Evolutionary conservation across 2,888 invertebrate species (phyloP).

Genomic region (Lasioglossum lativentre): DNA sequence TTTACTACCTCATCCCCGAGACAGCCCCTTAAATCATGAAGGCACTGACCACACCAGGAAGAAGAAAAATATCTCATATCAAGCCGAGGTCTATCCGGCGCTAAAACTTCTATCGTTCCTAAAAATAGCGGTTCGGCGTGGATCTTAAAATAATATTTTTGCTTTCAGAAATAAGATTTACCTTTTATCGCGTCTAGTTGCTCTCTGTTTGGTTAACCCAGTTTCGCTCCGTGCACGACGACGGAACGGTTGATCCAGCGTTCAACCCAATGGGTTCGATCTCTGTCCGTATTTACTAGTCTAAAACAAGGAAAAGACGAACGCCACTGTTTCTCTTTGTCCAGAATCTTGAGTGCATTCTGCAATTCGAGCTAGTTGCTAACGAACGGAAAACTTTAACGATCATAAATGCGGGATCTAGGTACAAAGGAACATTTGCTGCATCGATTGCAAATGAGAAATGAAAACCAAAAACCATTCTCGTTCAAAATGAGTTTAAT

Average conservation of each 20-base stretch:
- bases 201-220: constrained; percentile 56
- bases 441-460: background rate
- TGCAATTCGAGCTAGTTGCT: constrained; percentile 18
- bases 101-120: constrained; percentile 41
- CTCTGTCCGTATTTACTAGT: constrained; percentile 46
- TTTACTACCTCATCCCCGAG: background rate
- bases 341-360: constrained; percentile 25
- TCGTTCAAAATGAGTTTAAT: background rate
- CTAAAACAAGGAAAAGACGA: constrained; percentile 28
- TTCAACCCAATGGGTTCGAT: constrained; percentile 48
- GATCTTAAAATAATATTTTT: constrained; percentile 62
- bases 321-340: constrained; percentile 26
- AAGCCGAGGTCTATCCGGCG: background rate
- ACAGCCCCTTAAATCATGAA: background rate
- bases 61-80: constrained; percentile 42
- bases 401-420: background rate
- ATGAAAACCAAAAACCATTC: background rate
- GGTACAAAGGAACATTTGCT: background rate
- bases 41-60: background rate
- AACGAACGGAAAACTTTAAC: background rate
- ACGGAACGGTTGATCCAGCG: constrained; percentile 20
- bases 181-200: constrained; percentile 59
- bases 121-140: constrained; percentile 42
- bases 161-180: constrained; percentile 65
- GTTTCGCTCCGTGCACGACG: constrained; percentile 26